Evolutionary conservation across 2,797 vertebrate genomes (phyloP), one percentile per base, ranked within the genome.

Genomic region (Scleropages formosus): DNA sequence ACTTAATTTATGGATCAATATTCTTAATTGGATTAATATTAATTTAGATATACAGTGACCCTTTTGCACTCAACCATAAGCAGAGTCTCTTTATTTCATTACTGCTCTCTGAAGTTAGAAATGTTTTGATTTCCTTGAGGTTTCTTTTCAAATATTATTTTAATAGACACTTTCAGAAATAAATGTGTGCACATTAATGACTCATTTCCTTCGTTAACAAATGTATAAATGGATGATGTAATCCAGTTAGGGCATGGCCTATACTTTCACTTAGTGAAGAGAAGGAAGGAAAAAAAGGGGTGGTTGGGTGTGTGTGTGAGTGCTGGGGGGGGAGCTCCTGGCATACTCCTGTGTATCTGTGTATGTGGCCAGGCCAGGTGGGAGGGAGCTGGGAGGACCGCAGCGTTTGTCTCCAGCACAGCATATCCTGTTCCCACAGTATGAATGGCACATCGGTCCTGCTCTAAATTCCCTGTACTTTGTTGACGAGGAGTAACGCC

Each of bases 401-500:
- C 46, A 13, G 69, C 77, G 67, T 87, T 91, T 84, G 84, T 89
- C 84, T 78, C 64, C 60, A 39, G 80, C 75, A 53, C 82, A 82
- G n/a, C 85, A 85, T 89, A 85, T 85, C 79, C 4, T 0, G 79
- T 84, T 89, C 88, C 90, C 83, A 84, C 82, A 83, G 46, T 81
- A 78, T 77, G n/a, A 73, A 84, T 79, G 84, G 67, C 74, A 83
- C 81, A 20, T 61, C 69, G 53, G 69, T 74, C 27, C 67, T 49
- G 26, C 20, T 27, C 47, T 53, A 20, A 15, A 70, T 49, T 53
- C 15, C 22, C 47, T 72, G 12, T 76, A 75, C 70, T 82, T 89
- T 84, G 84, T 90, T 89, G 79, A 69, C 72, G 89, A 85, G 71
- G 81, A 81, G 81, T 78, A 80, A 83, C 39, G 89, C 87, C 85